Evolutionary conservation across 2,888 invertebrate species (phyloP).

Genomic region (Lycia hirtaria): DNA sequence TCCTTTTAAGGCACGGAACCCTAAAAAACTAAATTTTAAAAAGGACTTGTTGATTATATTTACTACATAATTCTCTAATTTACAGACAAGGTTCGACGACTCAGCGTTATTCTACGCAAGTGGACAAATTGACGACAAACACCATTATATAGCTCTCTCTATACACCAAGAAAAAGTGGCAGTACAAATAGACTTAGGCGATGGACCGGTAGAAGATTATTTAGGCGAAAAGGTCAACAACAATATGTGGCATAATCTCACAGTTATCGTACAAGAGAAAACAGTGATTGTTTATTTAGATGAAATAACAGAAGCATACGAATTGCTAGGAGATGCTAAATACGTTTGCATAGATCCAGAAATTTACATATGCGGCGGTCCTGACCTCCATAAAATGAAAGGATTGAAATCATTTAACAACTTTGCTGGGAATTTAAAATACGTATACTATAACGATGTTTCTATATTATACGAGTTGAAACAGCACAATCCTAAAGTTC

Average conservation of each 20-base stretch:
- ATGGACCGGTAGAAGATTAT: constrained; percentile 88
- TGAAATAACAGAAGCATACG: constrained; percentile 88
- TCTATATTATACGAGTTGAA: constrained; percentile 95
- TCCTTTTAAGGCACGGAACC: too few species aligned
- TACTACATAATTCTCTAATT: too few species aligned
- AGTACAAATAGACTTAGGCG: constrained; percentile 95
- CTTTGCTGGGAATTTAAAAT: constrained; percentile 95
- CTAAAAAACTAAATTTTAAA: too few species aligned
- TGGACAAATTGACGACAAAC: constrained; percentile 94
- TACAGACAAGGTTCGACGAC: constrained; percentile 94
- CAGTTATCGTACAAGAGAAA: constrained; percentile 92
- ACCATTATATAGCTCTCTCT: constrained; percentile 95
- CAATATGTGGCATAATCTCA: constrained; percentile 95
- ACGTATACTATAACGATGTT: constrained; percentile 96
- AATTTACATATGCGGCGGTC: constrained; percentile 96
- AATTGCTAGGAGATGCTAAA: constrained; percentile 88
- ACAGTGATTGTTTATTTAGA: constrained; percentile 91
- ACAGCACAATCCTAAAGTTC: constrained; percentile 93
- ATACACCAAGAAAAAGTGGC: constrained; percentile 93
- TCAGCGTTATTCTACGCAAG: constrained; percentile 97
- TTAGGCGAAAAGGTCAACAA: constrained; percentile 89
- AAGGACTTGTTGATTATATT: too few species aligned
- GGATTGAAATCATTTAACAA: constrained; percentile 93
- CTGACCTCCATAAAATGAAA: constrained; percentile 92
- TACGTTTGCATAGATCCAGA: constrained; percentile 96